phyloP scores from a whole-genome alignment of 2,113 vertebrate genomes.

The Syrrhaptes paradoxus region DNA sequence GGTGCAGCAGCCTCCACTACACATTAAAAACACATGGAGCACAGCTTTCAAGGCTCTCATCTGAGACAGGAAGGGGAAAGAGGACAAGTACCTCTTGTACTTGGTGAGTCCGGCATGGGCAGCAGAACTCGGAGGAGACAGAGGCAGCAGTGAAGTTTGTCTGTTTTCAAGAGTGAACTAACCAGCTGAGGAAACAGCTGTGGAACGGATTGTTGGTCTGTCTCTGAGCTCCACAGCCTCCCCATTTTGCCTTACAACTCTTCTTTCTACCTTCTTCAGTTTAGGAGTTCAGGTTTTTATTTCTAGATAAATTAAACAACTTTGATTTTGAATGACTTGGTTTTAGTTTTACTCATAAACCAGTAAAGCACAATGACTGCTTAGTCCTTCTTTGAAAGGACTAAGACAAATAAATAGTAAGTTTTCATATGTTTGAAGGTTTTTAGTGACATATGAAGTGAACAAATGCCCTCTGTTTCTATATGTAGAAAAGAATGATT shows the following conservation, averaged over 20 bases:
- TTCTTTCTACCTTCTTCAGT: not conserved
- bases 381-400: not conserved
- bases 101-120: accelerated
- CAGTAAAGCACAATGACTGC: not conserved
- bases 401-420: not conserved
- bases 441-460: not conserved
- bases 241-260: not conserved
- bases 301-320: not conserved
- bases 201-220: not conserved
- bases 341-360: not conserved
- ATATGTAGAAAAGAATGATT: not conserved
- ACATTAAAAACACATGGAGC: too few relatives aligned
- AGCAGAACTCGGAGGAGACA: not conserved
- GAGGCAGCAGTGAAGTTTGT: not conserved
- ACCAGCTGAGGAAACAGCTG: not conserved
- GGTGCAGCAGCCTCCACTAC: not conserved
- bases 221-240: not conserved
- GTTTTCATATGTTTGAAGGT: not conserved
- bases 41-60: not conserved
- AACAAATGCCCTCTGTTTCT: not conserved
- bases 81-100: not conserved
- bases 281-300: not conserved
- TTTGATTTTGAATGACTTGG: not conserved
- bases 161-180: not conserved
- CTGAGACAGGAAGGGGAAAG: not conserved